Evolutionary conservation across 2,797 vertebrate genomes (phyloP).

Genomic region (Lithobates pipiens): DNA sequence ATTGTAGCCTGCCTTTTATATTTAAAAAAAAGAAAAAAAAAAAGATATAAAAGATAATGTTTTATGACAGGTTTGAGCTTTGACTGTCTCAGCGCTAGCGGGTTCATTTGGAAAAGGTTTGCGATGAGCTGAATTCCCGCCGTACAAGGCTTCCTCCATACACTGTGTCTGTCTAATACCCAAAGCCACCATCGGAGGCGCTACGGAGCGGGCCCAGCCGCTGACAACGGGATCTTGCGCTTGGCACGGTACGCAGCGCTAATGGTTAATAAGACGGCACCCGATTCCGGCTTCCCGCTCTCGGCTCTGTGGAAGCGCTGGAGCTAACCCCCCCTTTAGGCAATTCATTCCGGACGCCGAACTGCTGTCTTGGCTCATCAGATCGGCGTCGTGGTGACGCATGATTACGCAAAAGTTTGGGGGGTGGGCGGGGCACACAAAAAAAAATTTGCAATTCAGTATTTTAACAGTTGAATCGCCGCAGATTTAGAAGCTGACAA

Average conservation of each 20-base stretch:
- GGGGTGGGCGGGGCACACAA: too few species aligned
- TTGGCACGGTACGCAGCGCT: too few species aligned
- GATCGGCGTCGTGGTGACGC: background rate
- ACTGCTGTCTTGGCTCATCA: background rate
- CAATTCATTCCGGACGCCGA: background rate
- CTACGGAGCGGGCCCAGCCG: too few species aligned
- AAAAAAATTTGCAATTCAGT: slow-evolving; percentile 30
- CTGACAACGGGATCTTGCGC: too few species aligned
- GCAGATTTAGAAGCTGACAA: background rate
- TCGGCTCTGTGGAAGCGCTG: background rate
- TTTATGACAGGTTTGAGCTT: slow-evolving; percentile 65
- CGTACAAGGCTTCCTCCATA: too few species aligned
- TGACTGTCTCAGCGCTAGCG: slow-evolving; percentile 30
- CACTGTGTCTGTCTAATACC: too few species aligned
- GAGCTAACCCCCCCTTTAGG: background rate
- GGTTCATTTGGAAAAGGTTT: background rate
- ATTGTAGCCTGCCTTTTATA: slow-evolving; percentile 73
- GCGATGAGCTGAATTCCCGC: background rate
- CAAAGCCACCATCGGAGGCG: too few species aligned
- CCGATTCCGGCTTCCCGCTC: too few species aligned
- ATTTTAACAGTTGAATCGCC: slow-evolving; percentile 30
- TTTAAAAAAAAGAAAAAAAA: slow-evolving; percentile 68
- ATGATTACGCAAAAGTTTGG: background rate
- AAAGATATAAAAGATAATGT: slow-evolving; percentile 67
- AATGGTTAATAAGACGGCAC: too few species aligned